Base-by-base conservation (phyloP, 2,113 vertebrate genomes). In the Gobiocypris rarus region DNA sequence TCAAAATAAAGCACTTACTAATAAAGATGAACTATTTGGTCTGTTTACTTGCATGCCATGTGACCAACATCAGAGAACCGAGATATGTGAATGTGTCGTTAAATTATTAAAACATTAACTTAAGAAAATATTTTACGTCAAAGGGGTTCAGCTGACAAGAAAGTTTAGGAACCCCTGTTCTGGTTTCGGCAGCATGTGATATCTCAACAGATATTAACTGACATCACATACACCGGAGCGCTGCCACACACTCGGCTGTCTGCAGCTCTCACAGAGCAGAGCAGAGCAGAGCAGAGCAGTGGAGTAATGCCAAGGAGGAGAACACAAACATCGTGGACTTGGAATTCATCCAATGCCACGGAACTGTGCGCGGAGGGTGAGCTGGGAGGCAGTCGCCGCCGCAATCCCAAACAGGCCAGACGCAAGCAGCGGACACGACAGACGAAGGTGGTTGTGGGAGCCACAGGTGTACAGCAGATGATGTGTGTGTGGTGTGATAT, bases 311-410 rank as follows among this genome's bases (percentile, higher is more conserved):
- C 92, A 92, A 65, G 73, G 88, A 90, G 87, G 82, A 85, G 84
- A 86, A 88, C 70, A 89, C 93, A 89, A 93, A 92, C 92, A 87
- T 92, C 69, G 79, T 85, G 90, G 86, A 87, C 81, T 90, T 92
- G 93, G 90, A 91, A 87, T 76, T 24, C 83, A 83, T 85, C 91
- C 88, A 81, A 48, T 75, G 85, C 83, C 84, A 85, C 84, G 88
- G 76, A 78, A 92, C 91, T 89, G 91, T 89, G 86, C 89, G 54
- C 48, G 43, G 74, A 28, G 89, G 92, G 83, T 85, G 88, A 89
- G 91, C 88, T 88, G 89, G 91, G 91, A 84, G 86, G 84, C 87
- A 88, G 85, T 89, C 87, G 41, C 88, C 38, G 38, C 38, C 38
- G 87, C 83, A 87, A 85, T 87, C 89, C 52, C 41, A 87, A 86